Percentiles rank a stretch among this genome's conserved stretches.
These are phyloP conservation scores for Cepphus grylle DNA, from an alignment of 2,113 vertebrate genomes.

Conservation along the genomic window DNA sequence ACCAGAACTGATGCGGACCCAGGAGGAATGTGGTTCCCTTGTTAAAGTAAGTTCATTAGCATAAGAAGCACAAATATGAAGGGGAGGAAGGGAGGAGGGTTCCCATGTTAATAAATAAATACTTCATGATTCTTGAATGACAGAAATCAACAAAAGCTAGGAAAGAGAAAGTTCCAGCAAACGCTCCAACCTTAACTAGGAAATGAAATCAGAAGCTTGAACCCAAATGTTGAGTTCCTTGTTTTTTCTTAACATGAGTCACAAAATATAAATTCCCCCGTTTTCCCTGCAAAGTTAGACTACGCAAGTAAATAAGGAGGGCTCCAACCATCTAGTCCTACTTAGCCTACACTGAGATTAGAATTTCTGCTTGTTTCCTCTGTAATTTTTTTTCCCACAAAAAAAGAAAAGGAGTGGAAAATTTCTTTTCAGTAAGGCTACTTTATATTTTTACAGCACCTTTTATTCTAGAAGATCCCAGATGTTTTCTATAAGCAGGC, in stretches of 20 bases:
- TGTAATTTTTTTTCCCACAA: background rate
- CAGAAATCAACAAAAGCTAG: conserved; percentile 52
- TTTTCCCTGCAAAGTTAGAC: background rate
- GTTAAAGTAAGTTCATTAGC: conserved; percentile 53
- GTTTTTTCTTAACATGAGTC: background rate
- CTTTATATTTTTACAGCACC: background rate
- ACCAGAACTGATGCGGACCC: conserved; percentile 25
- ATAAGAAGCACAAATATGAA: conserved; percentile 58
- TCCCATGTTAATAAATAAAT: conserved; percentile 67
- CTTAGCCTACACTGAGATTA: background rate
- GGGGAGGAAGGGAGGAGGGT: conserved; percentile 30
- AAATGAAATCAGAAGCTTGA: conserved; percentile 8
- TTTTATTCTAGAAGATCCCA: background rate
- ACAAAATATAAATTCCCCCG: background rate
- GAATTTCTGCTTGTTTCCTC: background rate
- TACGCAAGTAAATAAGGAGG: background rate
- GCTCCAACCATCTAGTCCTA: background rate
- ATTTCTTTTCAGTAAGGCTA: background rate
- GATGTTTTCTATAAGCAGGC: background rate
- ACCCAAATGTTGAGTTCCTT: background rate
- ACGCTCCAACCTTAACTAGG: background rate
- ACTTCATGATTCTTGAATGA: conserved; percentile 52
- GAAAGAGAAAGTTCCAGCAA: conserved; percentile 20
- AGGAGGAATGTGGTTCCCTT: conserved; percentile 56
- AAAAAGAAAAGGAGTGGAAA: background rate